Conservation (phyloP, 2,113 vertebrate species). For the Oryzias melastigma region DNA sequence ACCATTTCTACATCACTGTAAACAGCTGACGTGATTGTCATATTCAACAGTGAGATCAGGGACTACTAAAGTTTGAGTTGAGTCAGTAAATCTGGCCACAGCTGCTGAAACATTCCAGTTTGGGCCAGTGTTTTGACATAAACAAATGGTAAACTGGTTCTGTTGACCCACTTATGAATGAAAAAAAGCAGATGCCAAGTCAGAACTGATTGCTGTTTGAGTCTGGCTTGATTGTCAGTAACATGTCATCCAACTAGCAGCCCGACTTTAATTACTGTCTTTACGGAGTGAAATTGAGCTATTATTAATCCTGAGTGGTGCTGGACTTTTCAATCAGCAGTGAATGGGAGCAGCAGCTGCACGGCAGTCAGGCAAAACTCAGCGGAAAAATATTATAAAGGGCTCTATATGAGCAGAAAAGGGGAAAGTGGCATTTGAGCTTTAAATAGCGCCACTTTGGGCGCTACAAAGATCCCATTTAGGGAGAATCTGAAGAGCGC, state of each 20-base stretch:
- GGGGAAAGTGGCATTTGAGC: constrained; percentile 21
- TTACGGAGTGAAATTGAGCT: background rate
- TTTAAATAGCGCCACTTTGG: constrained; percentile 33
- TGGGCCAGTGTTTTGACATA: no score
- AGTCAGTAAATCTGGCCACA: no score
- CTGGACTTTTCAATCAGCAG: background rate
- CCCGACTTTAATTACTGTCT: no score
- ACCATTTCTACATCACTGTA: no score
- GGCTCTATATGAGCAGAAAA: constrained; percentile 7
- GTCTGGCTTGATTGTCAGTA: background rate
- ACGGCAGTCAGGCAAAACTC: constrained; percentile 7
- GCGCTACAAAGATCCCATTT: constrained; percentile 23
- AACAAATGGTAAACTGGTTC: background rate
- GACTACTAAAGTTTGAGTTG: no score
- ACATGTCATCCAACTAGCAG: background rate
- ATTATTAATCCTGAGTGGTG: background rate
- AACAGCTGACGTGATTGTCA: no score
- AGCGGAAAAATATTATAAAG: constrained; percentile 15
- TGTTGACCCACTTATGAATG: background rate
- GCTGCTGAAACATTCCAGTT: no score
- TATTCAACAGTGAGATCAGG: no score
- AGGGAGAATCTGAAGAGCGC: constrained; percentile 11
- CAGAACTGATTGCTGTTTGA: background rate
- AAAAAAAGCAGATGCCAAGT: background rate
- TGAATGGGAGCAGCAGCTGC: background rate